A percentile compares a stretch with the other conserved stretches of the same genome.
Evolutionary conservation across 2,888 invertebrate species (phyloP).

Genomic region (Lithodes maja): DNA sequence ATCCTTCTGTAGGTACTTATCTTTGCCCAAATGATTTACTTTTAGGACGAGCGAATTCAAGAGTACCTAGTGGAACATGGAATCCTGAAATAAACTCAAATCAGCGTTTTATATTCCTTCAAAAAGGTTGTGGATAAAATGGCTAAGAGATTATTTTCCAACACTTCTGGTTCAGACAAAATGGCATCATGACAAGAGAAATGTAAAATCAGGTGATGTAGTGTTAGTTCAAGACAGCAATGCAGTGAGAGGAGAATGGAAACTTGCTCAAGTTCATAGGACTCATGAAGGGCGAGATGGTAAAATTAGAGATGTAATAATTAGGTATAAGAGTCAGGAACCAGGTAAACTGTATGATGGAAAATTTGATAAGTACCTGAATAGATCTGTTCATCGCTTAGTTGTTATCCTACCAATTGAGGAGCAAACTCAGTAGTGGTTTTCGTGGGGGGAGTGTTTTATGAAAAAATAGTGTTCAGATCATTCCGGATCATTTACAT

Average conservation of each 20-base stretch:
- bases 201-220: slow-evolving; percentile 14
- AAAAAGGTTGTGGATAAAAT: not conserved
- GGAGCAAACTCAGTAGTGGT: not conserved
- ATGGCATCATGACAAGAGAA: not conserved
- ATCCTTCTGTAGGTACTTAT: not conserved
- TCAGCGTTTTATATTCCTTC: not conserved
- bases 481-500: too few species aligned
- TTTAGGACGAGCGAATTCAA: not conserved
- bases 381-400: not conserved
- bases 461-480: too few species aligned
- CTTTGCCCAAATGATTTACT: slow-evolving; percentile 21
- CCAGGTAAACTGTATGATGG: not conserved
- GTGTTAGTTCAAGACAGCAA: slow-evolving; percentile 18
- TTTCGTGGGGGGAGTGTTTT: not conserved
- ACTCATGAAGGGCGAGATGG: not conserved
- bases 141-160: slow-evolving; percentile 3
- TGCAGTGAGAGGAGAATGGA: not conserved
- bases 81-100: not conserved
- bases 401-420: slow-evolving; percentile 4
- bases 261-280: not conserved
- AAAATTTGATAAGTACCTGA: not conserved
- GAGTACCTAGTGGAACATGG: not conserved
- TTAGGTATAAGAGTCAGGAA: slow-evolving; percentile 4
- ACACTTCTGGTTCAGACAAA: not conserved
- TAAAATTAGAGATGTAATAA: not conserved